Conservation (phyloP, 2,113 vertebrate genomes). For the Anseranas semipalmata region DNA sequence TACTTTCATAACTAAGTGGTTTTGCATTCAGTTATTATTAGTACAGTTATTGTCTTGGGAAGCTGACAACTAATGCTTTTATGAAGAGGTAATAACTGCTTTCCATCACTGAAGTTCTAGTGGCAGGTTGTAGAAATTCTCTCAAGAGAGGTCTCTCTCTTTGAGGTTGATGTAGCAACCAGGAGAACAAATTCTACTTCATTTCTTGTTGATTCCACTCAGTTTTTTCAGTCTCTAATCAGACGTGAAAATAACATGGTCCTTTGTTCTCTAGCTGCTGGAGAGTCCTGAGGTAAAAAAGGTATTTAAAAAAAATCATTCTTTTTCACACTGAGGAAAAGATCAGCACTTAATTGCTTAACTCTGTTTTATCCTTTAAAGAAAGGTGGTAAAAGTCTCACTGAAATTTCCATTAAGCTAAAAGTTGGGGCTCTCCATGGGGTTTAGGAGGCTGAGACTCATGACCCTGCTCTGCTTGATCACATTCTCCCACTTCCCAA, state of each 20-base stretch:
- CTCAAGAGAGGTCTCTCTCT: background rate
- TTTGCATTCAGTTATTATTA: background rate
- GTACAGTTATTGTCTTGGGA: background rate
- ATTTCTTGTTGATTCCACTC: background rate
- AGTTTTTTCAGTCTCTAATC: background rate
- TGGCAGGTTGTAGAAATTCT: background rate
- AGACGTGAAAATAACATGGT: background rate
- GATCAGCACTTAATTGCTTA: background rate
- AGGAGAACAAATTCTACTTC: background rate
- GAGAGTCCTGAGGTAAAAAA: background rate
- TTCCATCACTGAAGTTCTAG: background rate
- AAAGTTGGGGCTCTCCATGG: background rate
- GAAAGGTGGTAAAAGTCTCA: background rate
- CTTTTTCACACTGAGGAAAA: background rate
- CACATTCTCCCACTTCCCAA: background rate
- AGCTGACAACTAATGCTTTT: background rate
- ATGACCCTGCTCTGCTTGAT: background rate
- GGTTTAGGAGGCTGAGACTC: background rate
- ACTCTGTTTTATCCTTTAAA: background rate
- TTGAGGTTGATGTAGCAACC: background rate
- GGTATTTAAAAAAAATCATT: background rate
- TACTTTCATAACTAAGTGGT: background rate
- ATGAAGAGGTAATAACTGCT: background rate
- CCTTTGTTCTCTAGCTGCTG: background rate
- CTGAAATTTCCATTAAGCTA: background rate